Evolutionary conservation across 1,140 invertebrate species (phyloP).

Genomic region (Lepidurus arcticus): DNA sequence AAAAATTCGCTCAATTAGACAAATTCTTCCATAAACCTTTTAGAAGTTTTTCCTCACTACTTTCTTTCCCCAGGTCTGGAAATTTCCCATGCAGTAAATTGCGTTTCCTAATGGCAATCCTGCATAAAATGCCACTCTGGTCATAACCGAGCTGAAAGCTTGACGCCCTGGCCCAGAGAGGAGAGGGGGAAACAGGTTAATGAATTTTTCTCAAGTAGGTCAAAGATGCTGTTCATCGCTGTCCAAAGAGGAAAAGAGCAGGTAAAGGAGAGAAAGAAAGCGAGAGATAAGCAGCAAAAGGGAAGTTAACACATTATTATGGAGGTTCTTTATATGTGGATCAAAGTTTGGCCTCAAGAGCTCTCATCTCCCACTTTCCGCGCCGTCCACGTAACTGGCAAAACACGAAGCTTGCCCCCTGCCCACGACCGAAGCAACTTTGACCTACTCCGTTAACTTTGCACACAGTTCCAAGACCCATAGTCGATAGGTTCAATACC

Average conservation of each 20-base stretch:
- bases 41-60: background rate
- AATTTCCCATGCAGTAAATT: background rate
- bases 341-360: constrained; percentile 17
- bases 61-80: background rate
- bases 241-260: background rate
- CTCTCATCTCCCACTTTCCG: constrained; percentile 5
- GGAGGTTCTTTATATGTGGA: constrained; percentile 19
- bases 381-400: background rate
- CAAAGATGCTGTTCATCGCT: constrained; percentile 13
- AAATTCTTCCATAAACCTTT: background rate
- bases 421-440: background rate
- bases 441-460: constrained; percentile 14
- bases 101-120: background rate
- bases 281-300: background rate
- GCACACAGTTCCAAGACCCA: background rate
- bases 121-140: background rate
- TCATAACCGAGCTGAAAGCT: background rate
- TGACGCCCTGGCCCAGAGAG: background rate
- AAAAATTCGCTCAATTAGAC: background rate
- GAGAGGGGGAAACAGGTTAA: background rate
- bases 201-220: constrained; percentile 5
- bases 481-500: background rate
- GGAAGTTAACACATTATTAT: background rate
- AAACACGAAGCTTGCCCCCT: background rate
- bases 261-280: background rate